These are phyloP conservation scores for Muraenolepis orangiensis DNA, from an alignment of 2,797 vertebrate genomes.

Conservation along the genomic window DNA sequence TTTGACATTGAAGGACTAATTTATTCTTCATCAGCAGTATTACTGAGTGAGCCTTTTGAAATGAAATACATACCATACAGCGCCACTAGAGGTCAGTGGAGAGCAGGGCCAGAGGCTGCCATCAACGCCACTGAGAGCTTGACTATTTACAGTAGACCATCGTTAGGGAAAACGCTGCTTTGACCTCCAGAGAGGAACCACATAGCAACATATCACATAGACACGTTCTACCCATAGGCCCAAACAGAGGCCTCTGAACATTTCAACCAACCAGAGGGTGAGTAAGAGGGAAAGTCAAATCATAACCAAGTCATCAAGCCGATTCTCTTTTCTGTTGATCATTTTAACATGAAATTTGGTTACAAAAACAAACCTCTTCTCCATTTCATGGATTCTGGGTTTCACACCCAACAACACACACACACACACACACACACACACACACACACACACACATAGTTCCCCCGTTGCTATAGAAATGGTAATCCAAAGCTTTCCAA, in stretches of 20 bases:
- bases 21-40: constrained; percentile 11
- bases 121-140: background rate
- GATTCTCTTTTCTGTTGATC: background rate
- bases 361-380: background rate
- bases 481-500: background rate
- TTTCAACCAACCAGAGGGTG: background rate
- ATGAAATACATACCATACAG: constrained; percentile 33
- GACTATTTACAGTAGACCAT: constrained; percentile 21
- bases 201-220: background rate
- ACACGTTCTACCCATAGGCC: background rate
- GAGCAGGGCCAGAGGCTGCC: constrained; percentile 38
- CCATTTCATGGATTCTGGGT: background rate
- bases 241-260: background rate
- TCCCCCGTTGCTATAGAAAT: background rate
- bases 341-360: background rate
- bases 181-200: constrained; percentile 39
- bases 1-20: background rate
- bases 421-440: no score
- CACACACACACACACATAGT: no score
- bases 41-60: background rate
- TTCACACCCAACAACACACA: background rate
- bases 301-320: background rate
- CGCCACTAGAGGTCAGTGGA: constrained; percentile 72
- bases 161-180: constrained; percentile 22
- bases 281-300: background rate